Percentiles rank a stretch among this genome's conserved stretches.
Conservation (phyloP, 1,140 invertebrate genomes). For the Aphidius gifuensis region DNA sequence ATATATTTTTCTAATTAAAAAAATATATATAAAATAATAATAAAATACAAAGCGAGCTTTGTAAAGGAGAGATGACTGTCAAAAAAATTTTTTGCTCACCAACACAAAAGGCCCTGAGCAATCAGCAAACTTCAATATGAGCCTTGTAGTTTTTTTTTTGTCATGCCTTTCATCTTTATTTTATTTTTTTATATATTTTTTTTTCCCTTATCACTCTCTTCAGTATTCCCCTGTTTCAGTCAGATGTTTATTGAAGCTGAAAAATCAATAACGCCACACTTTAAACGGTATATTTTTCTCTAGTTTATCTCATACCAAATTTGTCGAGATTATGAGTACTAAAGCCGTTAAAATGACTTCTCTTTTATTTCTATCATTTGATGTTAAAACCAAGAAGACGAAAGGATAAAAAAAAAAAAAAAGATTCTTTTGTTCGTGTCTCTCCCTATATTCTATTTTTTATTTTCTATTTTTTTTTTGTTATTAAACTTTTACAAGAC, state of each 20-base stretch:
- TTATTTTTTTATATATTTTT: slow-evolving; percentile 9
- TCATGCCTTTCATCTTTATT: slow-evolving; percentile 31
- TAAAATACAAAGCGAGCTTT: slow-evolving; percentile 7
- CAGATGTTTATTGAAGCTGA: slow-evolving; percentile 34
- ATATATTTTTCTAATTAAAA: neutral
- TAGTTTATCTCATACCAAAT: slow-evolving; percentile 15
- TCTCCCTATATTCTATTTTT: neutral
- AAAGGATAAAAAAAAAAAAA: neutral
- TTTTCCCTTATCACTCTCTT: neutral
- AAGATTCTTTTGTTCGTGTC: slow-evolving; percentile 9
- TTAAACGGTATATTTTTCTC: slow-evolving; percentile 16
- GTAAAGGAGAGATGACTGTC: slow-evolving; percentile 2
- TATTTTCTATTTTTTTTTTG: too few relatives aligned
- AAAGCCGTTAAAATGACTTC: neutral
- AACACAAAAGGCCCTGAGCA: slow-evolving; percentile 26
- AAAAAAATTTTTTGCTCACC: slow-evolving; percentile 4
- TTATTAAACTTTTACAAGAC: too few relatives aligned
- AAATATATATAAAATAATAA: slow-evolving; percentile 9
- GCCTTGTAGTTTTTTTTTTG: slow-evolving; percentile 30
- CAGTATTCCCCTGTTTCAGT: neutral
- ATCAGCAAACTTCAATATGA: slow-evolving; percentile 25
- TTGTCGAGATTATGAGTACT: slow-evolving; percentile 9
- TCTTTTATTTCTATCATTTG: slow-evolving; percentile 2
- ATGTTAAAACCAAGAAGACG: neutral
- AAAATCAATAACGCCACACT: slow-evolving; percentile 32